Percentiles rank a stretch among this genome's conserved stretches.
These are phyloP conservation scores for Himalopsyche kuldschensis DNA, from an alignment of 2,888 invertebrate species.

Conservation along the genomic window DNA sequence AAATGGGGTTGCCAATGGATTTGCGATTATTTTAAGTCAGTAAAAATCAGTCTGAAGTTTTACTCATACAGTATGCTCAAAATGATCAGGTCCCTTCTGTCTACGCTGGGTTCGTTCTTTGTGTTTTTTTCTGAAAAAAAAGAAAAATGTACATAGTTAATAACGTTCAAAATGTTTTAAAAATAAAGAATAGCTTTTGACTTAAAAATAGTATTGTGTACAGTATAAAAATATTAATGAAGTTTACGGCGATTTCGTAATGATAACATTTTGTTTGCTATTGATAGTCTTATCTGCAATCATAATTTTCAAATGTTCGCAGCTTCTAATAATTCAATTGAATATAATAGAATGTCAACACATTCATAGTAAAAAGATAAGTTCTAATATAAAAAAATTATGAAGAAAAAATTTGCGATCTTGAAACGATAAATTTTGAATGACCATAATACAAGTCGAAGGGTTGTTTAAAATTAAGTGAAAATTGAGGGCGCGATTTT, in stretches of 20 bases:
- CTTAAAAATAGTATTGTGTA: no score
- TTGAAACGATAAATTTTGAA: background rate
- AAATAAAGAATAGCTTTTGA: no score
- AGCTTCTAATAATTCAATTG: no score
- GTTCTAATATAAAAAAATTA: background rate
- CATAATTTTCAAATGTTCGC: no score
- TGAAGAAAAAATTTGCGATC: background rate
- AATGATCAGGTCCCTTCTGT: background rate
- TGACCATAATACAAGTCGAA: background rate
- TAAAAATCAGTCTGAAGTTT: background rate
- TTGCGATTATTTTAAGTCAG: background rate
- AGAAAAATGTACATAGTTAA: background rate
- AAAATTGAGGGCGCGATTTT: background rate
- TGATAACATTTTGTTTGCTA: no score
- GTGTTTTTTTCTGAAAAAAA: background rate
- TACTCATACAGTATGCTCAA: background rate
- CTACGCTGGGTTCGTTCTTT: background rate
- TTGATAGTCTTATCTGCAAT: no score
- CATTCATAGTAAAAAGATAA: background rate
- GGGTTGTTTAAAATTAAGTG: background rate
- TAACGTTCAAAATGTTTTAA: no score
- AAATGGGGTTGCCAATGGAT: background rate
- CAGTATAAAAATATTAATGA: no score
- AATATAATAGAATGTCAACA: no score
- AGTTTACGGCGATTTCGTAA: no score